Conservation (phyloP, 2,888 invertebrate genomes). For the Synanthedon formicaeformis region DNA sequence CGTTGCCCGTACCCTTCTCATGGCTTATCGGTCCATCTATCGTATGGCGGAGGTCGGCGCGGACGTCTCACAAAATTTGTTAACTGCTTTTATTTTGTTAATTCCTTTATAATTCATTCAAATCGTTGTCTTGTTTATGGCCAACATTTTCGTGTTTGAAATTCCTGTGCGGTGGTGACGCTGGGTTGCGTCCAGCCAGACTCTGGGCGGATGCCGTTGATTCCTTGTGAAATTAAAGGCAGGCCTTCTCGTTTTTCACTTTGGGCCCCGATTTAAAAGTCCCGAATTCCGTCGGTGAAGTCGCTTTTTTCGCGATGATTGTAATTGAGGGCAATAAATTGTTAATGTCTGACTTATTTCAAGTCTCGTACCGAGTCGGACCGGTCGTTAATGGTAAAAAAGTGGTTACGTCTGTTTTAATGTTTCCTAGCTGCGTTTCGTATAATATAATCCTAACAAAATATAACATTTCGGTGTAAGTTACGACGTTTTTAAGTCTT, state of each 20-base stretch:
- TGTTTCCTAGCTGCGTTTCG: slow-evolving; percentile 39
- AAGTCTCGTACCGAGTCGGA: slow-evolving; percentile 27
- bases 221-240: slow-evolving; percentile 62
- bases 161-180: slow-evolving; percentile 36
- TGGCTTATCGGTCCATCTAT: slow-evolving; percentile 51
- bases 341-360: slow-evolving; percentile 51
- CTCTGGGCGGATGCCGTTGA: slow-evolving; percentile 42
- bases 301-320: slow-evolving; percentile 57
- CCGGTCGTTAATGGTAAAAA: slow-evolving; percentile 47
- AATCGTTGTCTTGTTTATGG: slow-evolving; percentile 68
- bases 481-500: slow-evolving; percentile 39
- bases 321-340: slow-evolving; percentile 65
- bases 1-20: slow-evolving; percentile 57
- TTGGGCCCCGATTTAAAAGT: slow-evolving; percentile 40
- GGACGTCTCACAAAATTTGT: slow-evolving; percentile 58
- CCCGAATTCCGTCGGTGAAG: slow-evolving; percentile 45
- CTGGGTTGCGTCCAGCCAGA: slow-evolving; percentile 21
- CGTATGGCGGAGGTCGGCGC: slow-evolving; percentile 27
- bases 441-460: slow-evolving; percentile 33
- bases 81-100: slow-evolving; percentile 51
- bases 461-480: slow-evolving; percentile 34
- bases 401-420: slow-evolving; percentile 38
- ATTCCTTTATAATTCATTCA: slow-evolving; percentile 59
- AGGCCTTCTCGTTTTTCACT: slow-evolving; percentile 51
- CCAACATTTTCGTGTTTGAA: slow-evolving; percentile 67